Base-by-base conservation (phyloP, 2,113 vertebrate genomes). In the Malurus melanocephalus region DNA sequence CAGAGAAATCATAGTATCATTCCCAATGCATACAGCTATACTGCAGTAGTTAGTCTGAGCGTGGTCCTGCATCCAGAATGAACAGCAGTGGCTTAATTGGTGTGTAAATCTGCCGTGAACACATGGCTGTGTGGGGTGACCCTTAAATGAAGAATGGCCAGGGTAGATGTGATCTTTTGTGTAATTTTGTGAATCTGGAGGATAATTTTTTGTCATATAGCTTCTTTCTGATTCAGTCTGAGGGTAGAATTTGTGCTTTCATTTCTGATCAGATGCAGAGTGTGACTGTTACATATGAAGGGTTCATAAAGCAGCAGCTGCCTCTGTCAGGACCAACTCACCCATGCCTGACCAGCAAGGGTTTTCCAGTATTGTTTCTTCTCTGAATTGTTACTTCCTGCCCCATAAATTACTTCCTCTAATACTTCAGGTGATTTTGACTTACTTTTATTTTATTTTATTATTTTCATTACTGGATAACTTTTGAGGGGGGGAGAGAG, bases 31-130 rank as follows among this genome's bases (percentile, higher is more conserved):
- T 87, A 62, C 49, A 93, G 68, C 83, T 73, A 6, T 51, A 16
- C 30, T 66, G 76, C 66, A 71, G 72, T 43, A 72, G 77, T 79
- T 91, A 81, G 33, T 73, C 33, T 57, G 69, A 81, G 42, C 4
- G 1, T 49, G 68, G 87, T 75, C 48, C 88, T 91, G 90, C 86
- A 91, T 94, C 27, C 62, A 65, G 83, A 88, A 87, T 59, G 93
- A 94, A 33, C 27, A 93, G 85, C 43, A 73, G 51, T 76, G 46
- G 43, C 62, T 73, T 55, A 88, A 88, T 53, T 61, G 74, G 61
- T 81, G 27, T 55, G 26, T 91, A 84, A 88, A 86, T 81, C 83
- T 79, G 53, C 73, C 55, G 42, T 43, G 73, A 40, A 27, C 23
- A 16, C 17, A 3, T 72, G 80, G 43, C 40, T 82, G n/a, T 75